Evolutionary conservation across 1,140 invertebrate genomes (phyloP).

Genomic region (Drosophila nikananu): DNA sequence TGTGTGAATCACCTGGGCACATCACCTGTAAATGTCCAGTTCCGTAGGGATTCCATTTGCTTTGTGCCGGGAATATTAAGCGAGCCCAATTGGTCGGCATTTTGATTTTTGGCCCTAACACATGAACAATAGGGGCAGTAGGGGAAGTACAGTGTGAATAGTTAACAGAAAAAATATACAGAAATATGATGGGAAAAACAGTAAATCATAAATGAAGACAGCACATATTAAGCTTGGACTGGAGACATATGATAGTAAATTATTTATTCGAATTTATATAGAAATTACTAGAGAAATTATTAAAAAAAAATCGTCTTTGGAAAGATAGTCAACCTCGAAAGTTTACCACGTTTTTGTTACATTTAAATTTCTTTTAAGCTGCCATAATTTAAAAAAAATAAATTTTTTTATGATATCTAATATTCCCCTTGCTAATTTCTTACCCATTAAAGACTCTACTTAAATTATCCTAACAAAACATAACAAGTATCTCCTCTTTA

Average conservation of each 20-base stretch:
- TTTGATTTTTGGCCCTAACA: constrained; percentile 24
- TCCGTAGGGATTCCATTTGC: constrained; percentile 45
- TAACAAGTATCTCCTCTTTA: neutral
- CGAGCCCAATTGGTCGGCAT: constrained; percentile 10
- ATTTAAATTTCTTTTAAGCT: too few species aligned
- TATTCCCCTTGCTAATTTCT: neutral
- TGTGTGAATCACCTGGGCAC: constrained; percentile 68
- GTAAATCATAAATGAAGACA: neutral
- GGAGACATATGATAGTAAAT: neutral
- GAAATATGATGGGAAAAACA: neutral
- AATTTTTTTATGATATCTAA: too few species aligned
- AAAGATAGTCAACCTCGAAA: neutral
- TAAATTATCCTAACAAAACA: neutral
- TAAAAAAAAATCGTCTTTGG: neutral
- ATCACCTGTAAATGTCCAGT: constrained; percentile 51
- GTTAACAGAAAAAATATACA: neutral
- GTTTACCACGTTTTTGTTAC: too few species aligned
- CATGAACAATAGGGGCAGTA: neutral
- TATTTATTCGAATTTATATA: neutral
- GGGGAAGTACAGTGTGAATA: neutral
- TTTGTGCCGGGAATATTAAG: constrained; percentile 59
- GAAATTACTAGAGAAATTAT: neutral
- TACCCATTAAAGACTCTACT: neutral
- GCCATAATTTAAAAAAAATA: too few species aligned
- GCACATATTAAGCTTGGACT: neutral